phyloP scores from a whole-genome alignment of 2,888 invertebrate genomes.

The Ernsta delagoae region DNA sequence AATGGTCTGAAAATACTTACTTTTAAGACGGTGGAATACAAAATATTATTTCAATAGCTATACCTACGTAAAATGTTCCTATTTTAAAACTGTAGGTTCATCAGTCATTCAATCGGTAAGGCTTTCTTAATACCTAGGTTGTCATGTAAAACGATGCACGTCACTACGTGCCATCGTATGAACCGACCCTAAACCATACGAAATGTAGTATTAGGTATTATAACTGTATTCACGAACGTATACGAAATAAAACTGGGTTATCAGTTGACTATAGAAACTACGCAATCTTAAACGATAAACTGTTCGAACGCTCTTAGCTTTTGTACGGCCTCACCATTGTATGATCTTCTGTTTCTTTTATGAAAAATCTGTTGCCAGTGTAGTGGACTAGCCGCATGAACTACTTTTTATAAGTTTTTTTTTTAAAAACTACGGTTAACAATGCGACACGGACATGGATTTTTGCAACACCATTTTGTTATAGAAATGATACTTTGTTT shows the following conservation, averaged over 20 bases:
- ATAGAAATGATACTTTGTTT: too few relatives aligned
- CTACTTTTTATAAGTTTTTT: background rate
- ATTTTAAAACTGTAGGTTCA: too few relatives aligned
- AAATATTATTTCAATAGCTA: too few relatives aligned
- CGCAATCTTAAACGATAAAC: conserved; percentile 11
- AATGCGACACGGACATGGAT: background rate
- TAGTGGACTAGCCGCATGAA: background rate
- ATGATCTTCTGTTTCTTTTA: conserved; percentile 1
- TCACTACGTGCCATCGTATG: background rate
- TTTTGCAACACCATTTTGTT: too few relatives aligned
- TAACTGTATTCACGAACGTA: conserved; percentile 4
- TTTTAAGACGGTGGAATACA: too few relatives aligned
- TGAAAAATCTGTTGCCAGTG: background rate
- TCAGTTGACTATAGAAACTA: conserved; percentile 13
- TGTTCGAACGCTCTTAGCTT: background rate
- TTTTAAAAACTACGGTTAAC: background rate
- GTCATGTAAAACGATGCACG: too few relatives aligned
- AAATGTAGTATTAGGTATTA: background rate
- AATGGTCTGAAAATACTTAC: too few relatives aligned
- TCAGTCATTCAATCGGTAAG: too few relatives aligned
- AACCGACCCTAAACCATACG: conserved; percentile 1
- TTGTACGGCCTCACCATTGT: background rate
- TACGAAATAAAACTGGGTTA: conserved; percentile 23
- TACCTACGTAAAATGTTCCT: too few relatives aligned
- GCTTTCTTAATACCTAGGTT: too few relatives aligned